Conservation (phyloP, 2,888 invertebrate species). For the Tenthredo distinguenda region DNA sequence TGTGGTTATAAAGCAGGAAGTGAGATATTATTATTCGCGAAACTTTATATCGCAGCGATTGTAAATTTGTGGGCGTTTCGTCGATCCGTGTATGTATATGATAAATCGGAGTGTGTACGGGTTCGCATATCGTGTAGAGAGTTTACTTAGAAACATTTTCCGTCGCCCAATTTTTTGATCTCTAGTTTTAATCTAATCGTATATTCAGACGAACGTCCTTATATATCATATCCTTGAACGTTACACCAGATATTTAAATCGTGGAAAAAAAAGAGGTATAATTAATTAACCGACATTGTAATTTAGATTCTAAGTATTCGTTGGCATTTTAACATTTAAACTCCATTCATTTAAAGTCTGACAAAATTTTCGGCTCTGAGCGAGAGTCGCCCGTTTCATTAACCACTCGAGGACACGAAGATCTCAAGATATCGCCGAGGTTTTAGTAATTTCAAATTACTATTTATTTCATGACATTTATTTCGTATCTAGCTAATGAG, state of each 20-base stretch:
- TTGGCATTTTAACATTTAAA: constrained; percentile 7
- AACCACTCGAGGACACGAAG: constrained; percentile 30
- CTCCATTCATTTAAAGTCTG: constrained; percentile 19
- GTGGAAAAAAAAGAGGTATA: background rate
- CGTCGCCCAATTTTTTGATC: background rate
- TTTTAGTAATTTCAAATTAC: constrained; percentile 61
- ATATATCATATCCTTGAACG: background rate
- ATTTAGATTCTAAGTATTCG: constrained; percentile 46
- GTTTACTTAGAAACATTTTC: background rate
- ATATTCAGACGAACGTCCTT: background rate
- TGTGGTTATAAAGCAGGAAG: constrained; percentile 10
- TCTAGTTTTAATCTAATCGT: background rate
- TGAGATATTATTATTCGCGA: constrained; percentile 22
- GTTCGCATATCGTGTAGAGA: background rate
- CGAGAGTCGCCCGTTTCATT: constrained; percentile 38
- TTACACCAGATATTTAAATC: constrained; percentile 7
- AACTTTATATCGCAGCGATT: constrained; percentile 3
- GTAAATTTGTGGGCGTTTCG: constrained; percentile 15
- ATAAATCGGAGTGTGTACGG: background rate
- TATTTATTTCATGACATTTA: constrained; percentile 64
- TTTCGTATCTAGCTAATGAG: constrained; percentile 49
- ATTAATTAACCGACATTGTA: constrained; percentile 51
- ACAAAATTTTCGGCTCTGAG: constrained; percentile 28
- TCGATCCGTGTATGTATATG: background rate
- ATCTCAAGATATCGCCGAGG: constrained; percentile 37